These are phyloP conservation scores for Parauchenoglanis ngamensis DNA, from an alignment of 2,797 vertebrate species.

Conservation along the genomic window DNA sequence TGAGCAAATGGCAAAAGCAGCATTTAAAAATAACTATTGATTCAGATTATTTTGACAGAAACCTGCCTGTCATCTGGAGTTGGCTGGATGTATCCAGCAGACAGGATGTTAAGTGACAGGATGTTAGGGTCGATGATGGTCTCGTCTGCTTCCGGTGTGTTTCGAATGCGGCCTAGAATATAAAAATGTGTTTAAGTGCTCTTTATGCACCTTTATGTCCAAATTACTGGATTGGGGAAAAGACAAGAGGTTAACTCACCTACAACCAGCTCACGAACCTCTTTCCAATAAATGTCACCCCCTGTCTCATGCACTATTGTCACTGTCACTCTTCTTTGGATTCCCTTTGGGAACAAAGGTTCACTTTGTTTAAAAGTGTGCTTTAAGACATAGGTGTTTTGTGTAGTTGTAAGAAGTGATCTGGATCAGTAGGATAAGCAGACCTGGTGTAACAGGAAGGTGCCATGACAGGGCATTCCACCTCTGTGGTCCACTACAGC, in stretches of 20 bases:
- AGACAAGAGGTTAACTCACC: constrained; percentile 75
- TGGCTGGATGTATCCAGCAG: constrained; percentile 85
- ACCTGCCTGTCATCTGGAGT: constrained; percentile 91
- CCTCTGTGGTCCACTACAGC: constrained; percentile 94
- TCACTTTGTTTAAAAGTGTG: not conserved
- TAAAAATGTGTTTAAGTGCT: constrained; percentile 13
- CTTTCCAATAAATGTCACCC: constrained; percentile 90
- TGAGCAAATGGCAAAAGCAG: not conserved
- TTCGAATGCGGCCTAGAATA: constrained; percentile 87
- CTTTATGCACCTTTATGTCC: not conserved
- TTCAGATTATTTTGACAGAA: not conserved
- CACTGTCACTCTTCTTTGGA: constrained; percentile 91
- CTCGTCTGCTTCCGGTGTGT: constrained; percentile 90
- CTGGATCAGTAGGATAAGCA: not conserved
- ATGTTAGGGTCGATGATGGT: constrained; percentile 94
- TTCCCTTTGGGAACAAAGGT: constrained; percentile 78
- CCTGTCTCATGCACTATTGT: constrained; percentile 93
- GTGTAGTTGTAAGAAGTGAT: constrained; percentile 2
- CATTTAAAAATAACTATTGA: not conserved
- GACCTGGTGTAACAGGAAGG: constrained; percentile 96
- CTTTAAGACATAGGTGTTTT: not conserved
- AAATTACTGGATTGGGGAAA: not conserved
- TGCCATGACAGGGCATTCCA: constrained; percentile 94
- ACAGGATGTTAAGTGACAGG: constrained; percentile 94
- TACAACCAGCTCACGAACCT: constrained; percentile 94